Evolutionary conservation across 2,888 invertebrate species (phyloP), one percentile per base, ranked within the genome.

Genomic region (Brachyptera risi): DNA sequence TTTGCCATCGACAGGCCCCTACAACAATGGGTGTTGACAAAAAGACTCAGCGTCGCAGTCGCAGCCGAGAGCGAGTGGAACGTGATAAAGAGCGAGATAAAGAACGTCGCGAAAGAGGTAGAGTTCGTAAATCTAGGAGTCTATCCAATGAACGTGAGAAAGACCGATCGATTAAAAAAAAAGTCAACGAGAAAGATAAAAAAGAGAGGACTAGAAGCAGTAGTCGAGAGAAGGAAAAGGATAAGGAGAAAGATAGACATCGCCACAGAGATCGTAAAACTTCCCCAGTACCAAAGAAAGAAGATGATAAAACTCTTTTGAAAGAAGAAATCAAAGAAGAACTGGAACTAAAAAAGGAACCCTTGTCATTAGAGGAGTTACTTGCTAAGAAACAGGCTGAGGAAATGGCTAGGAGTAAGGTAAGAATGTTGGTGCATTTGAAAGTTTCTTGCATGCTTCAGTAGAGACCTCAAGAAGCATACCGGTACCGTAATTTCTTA

Each of bases 371-470:
- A 60, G 99, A 99, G 74, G 97, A 99, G 73, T 75, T 99, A 40
- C 77, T 99, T 51, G 90, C 93, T 0, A 96, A 96, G 75, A 96
- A 96, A 73, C 96, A 98, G 72, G 93, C 93, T 0, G 96, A 96
- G 72, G 96, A 97, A 74, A 92, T 90, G 70, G 95, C 92, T 1
- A 83, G 92, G 57, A 92, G 95, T 68, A 98, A 97, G 75, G 85
- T 84, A 73, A 61, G n/a, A n/a, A n/a, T n/a, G n/a, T n/a, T n/a
- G n/a, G n/a, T n/a, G n/a, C n/a, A n/a, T n/a, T n/a, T n/a, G n/a
- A n/a, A n/a, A n/a, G n/a, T n/a, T n/a, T n/a, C n/a, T n/a, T n/a
- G n/a, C n/a, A n/a, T n/a, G n/a, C n/a, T n/a, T n/a, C n/a, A n/a
- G n/a, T n/a, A n/a, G n/a, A n/a, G n/a, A n/a, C n/a, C n/a, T n/a